phyloP scores from a whole-genome alignment of 2,797 vertebrate species.

The Neostethus bicornis region DNA sequence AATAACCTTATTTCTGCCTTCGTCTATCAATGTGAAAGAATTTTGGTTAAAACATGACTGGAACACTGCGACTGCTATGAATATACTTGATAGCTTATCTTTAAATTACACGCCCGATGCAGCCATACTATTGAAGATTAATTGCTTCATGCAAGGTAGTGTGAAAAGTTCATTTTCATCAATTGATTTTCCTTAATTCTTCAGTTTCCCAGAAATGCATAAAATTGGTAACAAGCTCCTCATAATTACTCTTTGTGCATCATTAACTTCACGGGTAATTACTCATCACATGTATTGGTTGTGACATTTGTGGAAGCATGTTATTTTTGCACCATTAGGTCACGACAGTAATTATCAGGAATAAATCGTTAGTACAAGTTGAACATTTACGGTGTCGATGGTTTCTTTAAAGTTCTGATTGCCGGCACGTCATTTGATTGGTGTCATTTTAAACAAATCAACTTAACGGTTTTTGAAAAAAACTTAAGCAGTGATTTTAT shows the following conservation, averaged over 20 bases:
- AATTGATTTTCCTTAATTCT: constrained; percentile 73
- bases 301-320: constrained; percentile 69
- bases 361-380: constrained; percentile 52
- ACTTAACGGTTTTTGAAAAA: not conserved
- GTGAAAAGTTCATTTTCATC: constrained; percentile 75
- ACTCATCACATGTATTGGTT: constrained; percentile 61
- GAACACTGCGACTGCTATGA: constrained; percentile 73
- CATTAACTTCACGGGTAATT: constrained; percentile 66
- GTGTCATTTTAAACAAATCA: not conserved
- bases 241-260: constrained; percentile 66
- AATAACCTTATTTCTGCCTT: constrained; percentile 21
- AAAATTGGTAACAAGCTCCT: constrained; percentile 68
- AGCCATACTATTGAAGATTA: constrained; percentile 69
- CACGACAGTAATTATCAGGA: constrained; percentile 64
- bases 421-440: not conserved
- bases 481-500: not conserved
- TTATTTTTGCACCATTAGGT: constrained; percentile 72
- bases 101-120: constrained; percentile 72
- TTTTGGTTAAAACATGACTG: constrained; percentile 66
- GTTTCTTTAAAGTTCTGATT: constrained; percentile 14
- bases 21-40: constrained; percentile 45
- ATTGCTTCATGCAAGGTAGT: constrained; percentile 74
- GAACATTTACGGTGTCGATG: constrained; percentile 25
- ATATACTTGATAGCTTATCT: constrained; percentile 79
- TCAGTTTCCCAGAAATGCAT: constrained; percentile 64